These are phyloP conservation scores for Varroa destructor DNA, from an alignment of 1,140 invertebrate genomes.

Conservation along the genomic window DNA sequence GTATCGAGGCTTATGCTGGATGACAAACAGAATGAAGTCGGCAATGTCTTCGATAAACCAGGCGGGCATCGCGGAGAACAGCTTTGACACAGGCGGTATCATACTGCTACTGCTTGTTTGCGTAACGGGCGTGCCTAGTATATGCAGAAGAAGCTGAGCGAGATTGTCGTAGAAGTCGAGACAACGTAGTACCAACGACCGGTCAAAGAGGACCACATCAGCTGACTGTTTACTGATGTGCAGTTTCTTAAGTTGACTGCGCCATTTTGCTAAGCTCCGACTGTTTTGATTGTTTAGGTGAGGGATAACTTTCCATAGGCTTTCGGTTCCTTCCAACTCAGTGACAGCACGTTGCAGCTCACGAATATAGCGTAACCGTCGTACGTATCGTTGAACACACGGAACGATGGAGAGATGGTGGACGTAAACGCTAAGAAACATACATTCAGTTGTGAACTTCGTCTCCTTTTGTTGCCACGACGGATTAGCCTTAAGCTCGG, in stretches of 20 bases:
- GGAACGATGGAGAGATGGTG: conserved; percentile 81
- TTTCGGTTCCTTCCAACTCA: conserved; percentile 63
- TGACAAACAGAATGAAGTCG: conserved; percentile 76
- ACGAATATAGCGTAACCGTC: conserved; percentile 61
- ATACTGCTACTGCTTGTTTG: too few species aligned
- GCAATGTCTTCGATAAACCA: conserved; percentile 94
- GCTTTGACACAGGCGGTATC: conserved; percentile 45
- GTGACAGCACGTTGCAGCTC: conserved; percentile 82
- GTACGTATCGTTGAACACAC: conserved; percentile 69
- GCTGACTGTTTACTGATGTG: conserved; percentile 60
- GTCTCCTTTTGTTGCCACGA: conserved; percentile 52
- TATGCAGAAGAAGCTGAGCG: conserved; percentile 54
- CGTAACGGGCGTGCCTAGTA: conserved; percentile 19
- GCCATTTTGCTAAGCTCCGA: conserved; percentile 70
- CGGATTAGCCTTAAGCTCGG: conserved; percentile 43
- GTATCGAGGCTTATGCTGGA: conserved; percentile 58
- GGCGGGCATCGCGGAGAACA: conserved; percentile 78
- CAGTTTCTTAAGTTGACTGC: conserved; percentile 53
- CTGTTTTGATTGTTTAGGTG: conserved; percentile 56
- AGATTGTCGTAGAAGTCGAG: conserved; percentile 73
- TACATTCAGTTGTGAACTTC: conserved; percentile 89
- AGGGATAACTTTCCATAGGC: conserved; percentile 64
- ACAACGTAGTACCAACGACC: conserved; percentile 58
- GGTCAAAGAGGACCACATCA: conserved; percentile 70
- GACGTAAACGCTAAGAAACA: conserved; percentile 84